Evolutionary conservation across 1,140 invertebrate species (phyloP).

Genomic region (Papilio polyxenes): DNA sequence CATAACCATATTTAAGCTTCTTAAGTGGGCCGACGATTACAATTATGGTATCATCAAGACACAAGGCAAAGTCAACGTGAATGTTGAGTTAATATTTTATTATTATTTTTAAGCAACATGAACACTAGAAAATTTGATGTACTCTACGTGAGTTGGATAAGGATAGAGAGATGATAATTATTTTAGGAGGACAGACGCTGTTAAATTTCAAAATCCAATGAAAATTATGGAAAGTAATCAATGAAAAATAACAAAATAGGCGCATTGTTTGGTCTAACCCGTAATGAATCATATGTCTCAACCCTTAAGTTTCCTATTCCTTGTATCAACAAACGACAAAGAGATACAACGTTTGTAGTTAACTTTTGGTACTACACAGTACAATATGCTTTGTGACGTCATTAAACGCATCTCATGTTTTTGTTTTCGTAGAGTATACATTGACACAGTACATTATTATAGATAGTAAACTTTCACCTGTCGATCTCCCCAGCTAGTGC

Average conservation of each 20-base stretch:
- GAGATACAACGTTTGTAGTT: neutral
- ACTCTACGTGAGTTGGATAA: too few relatives aligned
- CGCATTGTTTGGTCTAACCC: too few relatives aligned
- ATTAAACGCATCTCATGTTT: slow-evolving; percentile 1
- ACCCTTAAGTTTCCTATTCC: neutral
- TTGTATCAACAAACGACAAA: neutral
- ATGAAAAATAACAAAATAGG: too few relatives aligned
- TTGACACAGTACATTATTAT: neutral
- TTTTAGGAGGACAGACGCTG: too few relatives aligned
- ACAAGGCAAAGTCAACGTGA: neutral
- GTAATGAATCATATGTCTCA: too few relatives aligned
- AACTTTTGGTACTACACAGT: neutral
- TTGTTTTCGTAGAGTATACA: neutral
- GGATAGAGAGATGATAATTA: too few relatives aligned
- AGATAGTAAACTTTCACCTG: neutral
- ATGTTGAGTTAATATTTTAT: neutral
- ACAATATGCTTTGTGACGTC: neutral
- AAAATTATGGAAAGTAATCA: too few relatives aligned
- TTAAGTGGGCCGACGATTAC: slow-evolving; percentile 1
- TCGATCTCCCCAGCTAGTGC: neutral
- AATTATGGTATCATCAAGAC: slow-evolving; percentile 7
- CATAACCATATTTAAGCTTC: slow-evolving; percentile 9
- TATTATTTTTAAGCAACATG: neutral
- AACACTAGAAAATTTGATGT: neutral
- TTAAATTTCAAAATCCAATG: too few relatives aligned